phyloP scores from a whole-genome alignment of 2,797 vertebrate species.

The Characodon lateralis region DNA sequence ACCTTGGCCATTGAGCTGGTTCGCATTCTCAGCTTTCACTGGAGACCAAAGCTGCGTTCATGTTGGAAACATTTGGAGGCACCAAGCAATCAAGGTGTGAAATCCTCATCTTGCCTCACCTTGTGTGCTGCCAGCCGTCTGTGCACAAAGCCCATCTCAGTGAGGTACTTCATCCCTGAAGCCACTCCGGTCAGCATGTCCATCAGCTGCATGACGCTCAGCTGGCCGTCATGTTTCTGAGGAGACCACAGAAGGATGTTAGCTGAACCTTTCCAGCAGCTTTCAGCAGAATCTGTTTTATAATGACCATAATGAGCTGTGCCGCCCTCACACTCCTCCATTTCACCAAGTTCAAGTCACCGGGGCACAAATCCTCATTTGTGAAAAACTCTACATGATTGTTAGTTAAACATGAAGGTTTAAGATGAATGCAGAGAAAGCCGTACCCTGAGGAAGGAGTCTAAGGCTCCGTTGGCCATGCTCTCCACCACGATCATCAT shows the following conservation, averaged over 20 bases:
- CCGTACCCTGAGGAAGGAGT: constrained; percentile 91
- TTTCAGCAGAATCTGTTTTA: constrained; percentile 15
- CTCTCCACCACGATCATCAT: constrained; percentile 94
- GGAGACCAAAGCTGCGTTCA: neutral
- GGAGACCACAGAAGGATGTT: neutral
- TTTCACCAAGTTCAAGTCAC: constrained; percentile 15
- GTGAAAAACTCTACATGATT: too few relatives aligned
- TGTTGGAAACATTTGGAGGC: neutral
- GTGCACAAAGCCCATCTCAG: constrained; percentile 95
- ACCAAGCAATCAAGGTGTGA: too few relatives aligned
- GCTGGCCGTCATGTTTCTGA: constrained; percentile 91
- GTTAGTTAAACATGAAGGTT: neutral
- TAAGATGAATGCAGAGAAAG: neutral
- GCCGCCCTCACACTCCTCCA: constrained; percentile 29
- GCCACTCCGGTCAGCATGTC: constrained; percentile 90
- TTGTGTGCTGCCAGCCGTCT: constrained; percentile 92
- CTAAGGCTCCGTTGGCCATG: constrained; percentile 89
- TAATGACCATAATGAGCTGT: constrained; percentile 39
- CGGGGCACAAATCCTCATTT: constrained; percentile 19
- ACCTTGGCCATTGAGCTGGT: too few relatives aligned
- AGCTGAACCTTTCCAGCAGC: constrained; percentile 40
- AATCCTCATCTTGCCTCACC: constrained; percentile 35
- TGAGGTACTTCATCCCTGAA: constrained; percentile 95
- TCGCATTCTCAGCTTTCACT: too few relatives aligned
- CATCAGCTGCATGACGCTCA: constrained; percentile 86